Evolutionary conservation across 2,888 invertebrate species (phyloP), one percentile per base, ranked within the genome.

Genomic region (Scrobipalpa costella): DNA sequence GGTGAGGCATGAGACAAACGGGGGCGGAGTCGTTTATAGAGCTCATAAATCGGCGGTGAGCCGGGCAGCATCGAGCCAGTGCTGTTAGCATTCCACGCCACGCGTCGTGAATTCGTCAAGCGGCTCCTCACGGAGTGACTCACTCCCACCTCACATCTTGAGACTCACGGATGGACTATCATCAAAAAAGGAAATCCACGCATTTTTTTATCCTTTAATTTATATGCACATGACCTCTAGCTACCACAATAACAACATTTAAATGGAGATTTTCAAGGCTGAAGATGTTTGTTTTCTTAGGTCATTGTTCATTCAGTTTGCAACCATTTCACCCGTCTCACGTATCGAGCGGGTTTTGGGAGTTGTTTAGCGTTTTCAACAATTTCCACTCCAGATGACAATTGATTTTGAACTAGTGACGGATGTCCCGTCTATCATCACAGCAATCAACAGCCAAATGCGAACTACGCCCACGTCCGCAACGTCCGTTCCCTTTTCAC

Each of bases 1-100:
- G 60, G 62, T 61, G 67, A 62, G 61, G 66, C 64, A 67, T 64
- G 63, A 64, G 69, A 66, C 69, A 64, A 64, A 68, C 66, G 69
- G 65, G 67, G 70, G 73, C 70, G 71, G 71, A 66, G 73, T 73
- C 75, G 77, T 78, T 81, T 77, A 76, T 76, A 79, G 74, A 76
- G 69, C 71, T 79, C 77, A 73, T 81, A 80, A 82, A 79, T 81
- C 74, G 75, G 67, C 71, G 68, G 70, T 76, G 73, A 77, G 76
- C 72, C 72, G 73, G 69, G 70, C 76, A 72, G 69, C 70, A 72
- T 64, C 73, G 63, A 15, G 61, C 67, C 68, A 61, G 63, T 66
- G 64, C 66, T 75, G 69, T 76, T 72, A 72, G 75, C 73, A 76
- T 79, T 79, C 74, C 77, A 68, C 75, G 72, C 69, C 70, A 75